Evolutionary conservation across 2,797 vertebrate genomes (phyloP).

Genomic region (Podarcis lilfordi): DNA sequence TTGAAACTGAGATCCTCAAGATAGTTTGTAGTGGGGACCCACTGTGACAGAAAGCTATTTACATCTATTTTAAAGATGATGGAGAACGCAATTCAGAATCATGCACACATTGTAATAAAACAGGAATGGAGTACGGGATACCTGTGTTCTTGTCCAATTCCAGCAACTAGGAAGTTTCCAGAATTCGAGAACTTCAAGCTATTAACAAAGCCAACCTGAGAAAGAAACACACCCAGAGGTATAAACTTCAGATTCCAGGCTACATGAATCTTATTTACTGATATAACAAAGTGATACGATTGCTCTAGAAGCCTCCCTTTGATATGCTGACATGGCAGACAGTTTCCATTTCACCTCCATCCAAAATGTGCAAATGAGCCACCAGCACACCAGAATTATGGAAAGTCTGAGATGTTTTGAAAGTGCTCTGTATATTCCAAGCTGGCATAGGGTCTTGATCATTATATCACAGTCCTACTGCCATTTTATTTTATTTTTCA

Average conservation of each 20-base stretch:
- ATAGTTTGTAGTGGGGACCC: neutral
- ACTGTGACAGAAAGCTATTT: neutral
- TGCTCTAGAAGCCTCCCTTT: neutral
- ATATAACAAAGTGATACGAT: neutral
- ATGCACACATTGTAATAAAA: neutral
- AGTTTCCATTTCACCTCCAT: neutral
- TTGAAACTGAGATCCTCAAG: neutral
- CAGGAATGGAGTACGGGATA: constrained; percentile 56
- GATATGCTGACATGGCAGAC: neutral
- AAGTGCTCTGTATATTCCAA: neutral
- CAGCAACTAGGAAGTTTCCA: constrained; percentile 92
- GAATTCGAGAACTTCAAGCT: constrained; percentile 91
- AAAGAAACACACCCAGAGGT: neutral
- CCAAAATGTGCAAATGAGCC: neutral
- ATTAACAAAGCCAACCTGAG: constrained; percentile 93
- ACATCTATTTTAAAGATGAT: neutral
- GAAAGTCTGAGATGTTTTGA: neutral
- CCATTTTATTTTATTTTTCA: neutral
- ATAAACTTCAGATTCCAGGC: neutral
- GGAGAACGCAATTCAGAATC: neutral
- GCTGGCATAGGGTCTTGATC: neutral
- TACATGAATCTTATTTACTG: neutral
- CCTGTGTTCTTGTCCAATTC: constrained; percentile 97
- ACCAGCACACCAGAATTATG: neutral
- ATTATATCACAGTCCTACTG: neutral